Evolutionary conservation across 2,888 invertebrate genomes (phyloP).

Genomic region (Erannis defoliaria): DNA sequence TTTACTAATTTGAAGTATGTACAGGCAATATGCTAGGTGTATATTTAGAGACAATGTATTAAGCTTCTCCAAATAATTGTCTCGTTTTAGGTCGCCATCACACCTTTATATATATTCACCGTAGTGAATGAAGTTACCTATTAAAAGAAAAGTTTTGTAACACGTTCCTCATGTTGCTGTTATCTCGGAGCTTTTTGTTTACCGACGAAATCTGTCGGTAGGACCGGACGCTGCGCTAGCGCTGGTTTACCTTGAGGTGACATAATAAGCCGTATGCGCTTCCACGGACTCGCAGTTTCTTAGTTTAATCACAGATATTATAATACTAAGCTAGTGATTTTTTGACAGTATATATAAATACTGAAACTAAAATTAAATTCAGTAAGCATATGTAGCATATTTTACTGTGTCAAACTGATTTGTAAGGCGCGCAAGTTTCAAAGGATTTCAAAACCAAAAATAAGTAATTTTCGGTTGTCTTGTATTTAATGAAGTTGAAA

Average conservation of each 20-base stretch:
- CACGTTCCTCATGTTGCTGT: constrained; percentile 1
- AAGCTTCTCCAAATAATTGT: too few species aligned
- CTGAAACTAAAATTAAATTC: too few species aligned
- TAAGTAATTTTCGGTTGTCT: too few species aligned
- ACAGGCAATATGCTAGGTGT: too few species aligned
- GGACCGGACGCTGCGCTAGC: constrained; percentile 28
- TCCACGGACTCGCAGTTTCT: constrained; percentile 8
- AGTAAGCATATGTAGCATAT: too few species aligned
- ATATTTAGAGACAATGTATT: too few species aligned
- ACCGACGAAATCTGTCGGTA: constrained; percentile 9
- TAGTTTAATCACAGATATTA: constrained; percentile 8
- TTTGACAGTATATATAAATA: too few species aligned
- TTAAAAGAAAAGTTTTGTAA: neutral
- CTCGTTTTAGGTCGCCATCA: neutral
- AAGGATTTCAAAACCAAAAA: too few species aligned
- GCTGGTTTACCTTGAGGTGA: constrained; percentile 44
- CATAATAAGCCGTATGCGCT: constrained; percentile 32
- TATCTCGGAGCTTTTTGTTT: constrained; percentile 31
- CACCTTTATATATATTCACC: neutral
- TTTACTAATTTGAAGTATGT: too few species aligned
- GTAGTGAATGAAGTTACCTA: neutral
- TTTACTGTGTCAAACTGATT: too few species aligned
- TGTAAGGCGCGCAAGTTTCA: too few species aligned
- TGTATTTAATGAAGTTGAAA: too few species aligned
- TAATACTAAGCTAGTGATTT: constrained; percentile 1